Conservation (phyloP, 2,888 invertebrate species). For the Cartodere bifasciata region DNA sequence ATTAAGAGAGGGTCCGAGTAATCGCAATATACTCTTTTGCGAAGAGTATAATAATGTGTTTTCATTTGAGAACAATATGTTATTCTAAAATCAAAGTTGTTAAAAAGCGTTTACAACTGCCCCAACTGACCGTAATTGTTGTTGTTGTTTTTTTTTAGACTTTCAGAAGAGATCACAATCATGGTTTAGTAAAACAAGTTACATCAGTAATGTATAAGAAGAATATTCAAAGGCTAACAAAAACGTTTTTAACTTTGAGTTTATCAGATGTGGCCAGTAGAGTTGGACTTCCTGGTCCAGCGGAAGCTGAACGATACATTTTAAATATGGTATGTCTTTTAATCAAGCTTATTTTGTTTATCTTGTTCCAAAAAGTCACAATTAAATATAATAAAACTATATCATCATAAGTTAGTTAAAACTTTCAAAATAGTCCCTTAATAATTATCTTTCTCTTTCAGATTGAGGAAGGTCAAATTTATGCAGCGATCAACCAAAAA, state of each 20-base stretch:
- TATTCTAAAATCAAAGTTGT: no score
- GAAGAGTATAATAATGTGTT: no score
- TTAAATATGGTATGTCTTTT: slow-evolving; percentile 86
- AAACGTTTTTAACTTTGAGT: slow-evolving; percentile 84
- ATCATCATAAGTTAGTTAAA: neutral
- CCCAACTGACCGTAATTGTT: no score
- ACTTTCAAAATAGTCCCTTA: slow-evolving; percentile 1
- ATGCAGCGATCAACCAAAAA: slow-evolving; percentile 92
- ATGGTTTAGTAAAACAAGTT: slow-evolving; percentile 74
- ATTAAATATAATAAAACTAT: slow-evolving; percentile 1
- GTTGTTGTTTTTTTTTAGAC: slow-evolving; percentile 27
- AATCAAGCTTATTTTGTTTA: no score
- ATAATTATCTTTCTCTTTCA: slow-evolving; percentile 28
- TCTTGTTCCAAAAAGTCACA: no score
- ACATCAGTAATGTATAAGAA: slow-evolving; percentile 84
- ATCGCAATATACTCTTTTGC: no score
- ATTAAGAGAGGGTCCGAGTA: no score
- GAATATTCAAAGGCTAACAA: slow-evolving; percentile 91
- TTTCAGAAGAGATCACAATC: slow-evolving; percentile 65
- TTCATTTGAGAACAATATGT: no score
- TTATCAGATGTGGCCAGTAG: slow-evolving; percentile 80
- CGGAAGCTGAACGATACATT: slow-evolving; percentile 86
- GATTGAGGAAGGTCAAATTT: slow-evolving; percentile 96
- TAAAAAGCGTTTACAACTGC: no score
- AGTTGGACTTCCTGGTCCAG: slow-evolving; percentile 71